A percentile compares a stretch with the other conserved stretches of the same genome.
phyloP scores from a whole-genome alignment of 2,113 vertebrate species.

The Mellivora capensis region DNA sequence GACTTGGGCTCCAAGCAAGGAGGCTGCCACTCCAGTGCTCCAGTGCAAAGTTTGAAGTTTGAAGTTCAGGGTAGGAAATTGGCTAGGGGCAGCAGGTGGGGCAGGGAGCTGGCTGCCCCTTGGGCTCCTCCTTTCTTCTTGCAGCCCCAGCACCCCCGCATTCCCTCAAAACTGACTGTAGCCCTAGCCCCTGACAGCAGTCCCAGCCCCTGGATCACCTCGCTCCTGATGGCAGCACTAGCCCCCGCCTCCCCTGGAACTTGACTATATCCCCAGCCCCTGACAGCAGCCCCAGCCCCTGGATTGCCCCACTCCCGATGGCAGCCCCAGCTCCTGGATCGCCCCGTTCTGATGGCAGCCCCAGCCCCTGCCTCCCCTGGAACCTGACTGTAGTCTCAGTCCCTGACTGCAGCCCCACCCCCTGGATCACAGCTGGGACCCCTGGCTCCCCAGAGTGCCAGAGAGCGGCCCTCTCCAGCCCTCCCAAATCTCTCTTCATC shows the following conservation, averaged over 20 bases:
- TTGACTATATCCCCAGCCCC: background rate
- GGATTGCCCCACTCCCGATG: no score
- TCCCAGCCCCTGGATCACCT: background rate
- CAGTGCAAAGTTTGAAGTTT: no score
- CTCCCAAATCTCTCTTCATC: background rate
- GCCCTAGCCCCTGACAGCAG: no score
- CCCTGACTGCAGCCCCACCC: background rate
- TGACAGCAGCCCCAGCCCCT: no score
- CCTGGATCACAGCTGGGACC: background rate
- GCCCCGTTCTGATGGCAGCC: background rate
- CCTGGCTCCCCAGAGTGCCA: background rate
- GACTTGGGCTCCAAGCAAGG: fast-evolving
- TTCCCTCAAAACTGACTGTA: background rate
- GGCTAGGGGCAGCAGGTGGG: background rate
- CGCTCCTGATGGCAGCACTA: background rate
- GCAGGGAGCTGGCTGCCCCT: fast-evolving
- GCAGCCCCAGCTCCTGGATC: no score
- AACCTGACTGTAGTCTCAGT: background rate
- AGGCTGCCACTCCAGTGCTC: fast-evolving
- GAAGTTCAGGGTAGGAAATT: fast-evolving
- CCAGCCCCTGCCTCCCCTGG: background rate
- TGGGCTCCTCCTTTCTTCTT: background rate
- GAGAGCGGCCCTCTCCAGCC: no score
- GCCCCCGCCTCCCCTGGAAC: no score
- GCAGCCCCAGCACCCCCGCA: background rate